Evolutionary conservation across 2,113 vertebrate genomes (phyloP), one percentile per base, ranked within the genome.

Genomic region (Micromys minutus): DNA sequence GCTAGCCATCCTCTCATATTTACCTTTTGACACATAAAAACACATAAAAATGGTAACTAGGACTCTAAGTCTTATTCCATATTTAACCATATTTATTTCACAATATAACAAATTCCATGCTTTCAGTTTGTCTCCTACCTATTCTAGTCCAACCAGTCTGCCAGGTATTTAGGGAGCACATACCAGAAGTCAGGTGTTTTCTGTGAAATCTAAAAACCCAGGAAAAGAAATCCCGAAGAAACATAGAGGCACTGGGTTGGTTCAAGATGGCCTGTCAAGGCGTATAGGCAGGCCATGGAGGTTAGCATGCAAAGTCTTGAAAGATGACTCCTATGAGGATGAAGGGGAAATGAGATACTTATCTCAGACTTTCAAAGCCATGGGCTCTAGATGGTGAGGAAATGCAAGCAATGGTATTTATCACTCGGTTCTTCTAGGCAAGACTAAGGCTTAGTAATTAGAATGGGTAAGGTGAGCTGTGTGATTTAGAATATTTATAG

Each of bases 391-490:
- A 50, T 57, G 76, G 90, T 81, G 59, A 77, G 57, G 55, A n/a
- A 29, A 95, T 94, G 61, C 22, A 22, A 52, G n/a, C 47, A 31
- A n/a, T 59, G 36, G n/a, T 55, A 77, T 47, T 61, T 13, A 74
- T 89, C 50, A 57, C 34, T 57, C 10, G 15, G n/a, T 87, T 59
- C 57, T 93, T 74, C 50, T 79, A 94, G 57, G 71, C 81, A 92
- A 94, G 52, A 85, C 39, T 55, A 67, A 90, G 11, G 12, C n/a
- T 83, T 83, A 74, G 72, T 83, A 83, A 83, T 81, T 86, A 91
- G 36, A 91, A 95, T 63, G 76, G 86, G 67, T 77, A 42, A 67
- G 0, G 7, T 79, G n/a, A 90, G 90, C 10, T 69, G 80, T 26
- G 34, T 91, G 55, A 81, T 86, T 92, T 93, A 87, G 29, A 61